These are phyloP conservation scores for Drosophila lacteicornis DNA, from an alignment of 1,140 invertebrate species.

Conservation along the genomic window DNA sequence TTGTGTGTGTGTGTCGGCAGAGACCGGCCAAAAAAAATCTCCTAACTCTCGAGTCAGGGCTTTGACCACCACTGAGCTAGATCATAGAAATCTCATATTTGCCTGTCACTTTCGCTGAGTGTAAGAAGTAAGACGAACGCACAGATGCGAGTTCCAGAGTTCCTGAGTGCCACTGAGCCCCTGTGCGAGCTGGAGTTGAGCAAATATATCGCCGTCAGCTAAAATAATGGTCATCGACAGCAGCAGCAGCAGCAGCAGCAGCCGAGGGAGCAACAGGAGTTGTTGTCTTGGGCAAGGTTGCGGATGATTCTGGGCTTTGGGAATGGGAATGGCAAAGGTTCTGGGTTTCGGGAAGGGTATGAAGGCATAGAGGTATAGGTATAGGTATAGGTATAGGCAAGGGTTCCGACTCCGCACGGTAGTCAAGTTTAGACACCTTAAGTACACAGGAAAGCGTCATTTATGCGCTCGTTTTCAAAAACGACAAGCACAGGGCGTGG, in stretches of 20 bases:
- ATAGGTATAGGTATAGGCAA: slow-evolving; percentile 1
- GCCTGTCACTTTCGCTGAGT: slow-evolving; percentile 16
- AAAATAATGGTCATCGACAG: slow-evolving; percentile 79
- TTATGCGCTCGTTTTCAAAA: slow-evolving; percentile 78
- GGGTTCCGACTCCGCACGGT: slow-evolving; percentile 51
- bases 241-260: slow-evolving; percentile 36
- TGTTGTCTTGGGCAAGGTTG: slow-evolving; percentile 75
- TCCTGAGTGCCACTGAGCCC: slow-evolving; percentile 33
- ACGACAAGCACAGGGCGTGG: slow-evolving; percentile 74
- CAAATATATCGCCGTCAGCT: slow-evolving; percentile 70
- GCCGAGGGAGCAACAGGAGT: slow-evolving; percentile 13
- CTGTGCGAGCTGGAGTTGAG: slow-evolving; percentile 48
- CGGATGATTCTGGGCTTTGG: slow-evolving; percentile 47
- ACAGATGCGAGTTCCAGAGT: slow-evolving; percentile 43
- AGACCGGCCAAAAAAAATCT: too few species aligned
- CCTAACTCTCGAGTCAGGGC: too few species aligned
- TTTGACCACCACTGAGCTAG: background rate
- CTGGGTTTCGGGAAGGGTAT: slow-evolving; percentile 16
- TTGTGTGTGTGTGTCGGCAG: too few species aligned
- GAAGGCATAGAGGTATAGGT: background rate
- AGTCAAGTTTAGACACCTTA: slow-evolving; percentile 82
- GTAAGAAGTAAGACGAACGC: slow-evolving; percentile 21
- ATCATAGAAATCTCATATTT: background rate
- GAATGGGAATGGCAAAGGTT: slow-evolving; percentile 25
- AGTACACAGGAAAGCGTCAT: slow-evolving; percentile 82